A percentile compares a stretch with the other conserved stretches of the same genome.
phyloP scores from a whole-genome alignment of 2,113 vertebrate genomes.

The Penelope pileata region DNA sequence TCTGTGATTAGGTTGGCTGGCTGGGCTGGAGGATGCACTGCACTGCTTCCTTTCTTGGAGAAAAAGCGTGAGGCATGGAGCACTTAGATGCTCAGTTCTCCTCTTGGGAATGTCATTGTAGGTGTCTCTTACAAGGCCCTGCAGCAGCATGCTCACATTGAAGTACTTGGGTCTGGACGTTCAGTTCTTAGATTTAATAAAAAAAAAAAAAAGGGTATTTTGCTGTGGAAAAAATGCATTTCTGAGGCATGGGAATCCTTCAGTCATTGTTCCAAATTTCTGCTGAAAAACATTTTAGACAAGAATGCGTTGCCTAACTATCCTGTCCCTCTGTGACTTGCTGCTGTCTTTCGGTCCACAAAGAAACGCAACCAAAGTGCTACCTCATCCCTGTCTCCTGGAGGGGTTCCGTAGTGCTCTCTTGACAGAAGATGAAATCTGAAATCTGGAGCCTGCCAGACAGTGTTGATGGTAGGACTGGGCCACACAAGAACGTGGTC shows the following conservation, averaged over 20 bases:
- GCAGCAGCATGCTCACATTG: background rate
- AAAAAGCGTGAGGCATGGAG: background rate
- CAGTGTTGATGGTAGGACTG: background rate
- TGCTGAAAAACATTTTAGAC: background rate
- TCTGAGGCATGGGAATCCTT: constrained; percentile 28
- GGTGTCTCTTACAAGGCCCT: background rate
- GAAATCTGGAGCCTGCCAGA: background rate
- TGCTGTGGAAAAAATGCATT: background rate
- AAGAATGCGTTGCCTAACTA: background rate
- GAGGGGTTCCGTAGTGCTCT: constrained; percentile 2
- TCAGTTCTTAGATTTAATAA: background rate
- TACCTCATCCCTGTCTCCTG: constrained; percentile 23
- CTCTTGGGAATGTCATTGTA: background rate
- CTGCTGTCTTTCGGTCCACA: background rate
- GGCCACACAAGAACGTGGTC: constrained; percentile 27
- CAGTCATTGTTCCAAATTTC: constrained; percentile 18
- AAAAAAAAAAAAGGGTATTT: background rate
- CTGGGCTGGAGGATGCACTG: background rate
- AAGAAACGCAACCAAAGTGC: background rate
- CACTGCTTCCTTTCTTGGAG: background rate
- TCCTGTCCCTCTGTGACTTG: background rate
- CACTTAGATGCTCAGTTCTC: background rate
- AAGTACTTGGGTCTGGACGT: background rate
- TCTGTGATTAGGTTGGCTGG: background rate
- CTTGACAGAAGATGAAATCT: background rate